Conservation (phyloP, 2,888 invertebrate genomes). For the Archips xylosteana region DNA sequence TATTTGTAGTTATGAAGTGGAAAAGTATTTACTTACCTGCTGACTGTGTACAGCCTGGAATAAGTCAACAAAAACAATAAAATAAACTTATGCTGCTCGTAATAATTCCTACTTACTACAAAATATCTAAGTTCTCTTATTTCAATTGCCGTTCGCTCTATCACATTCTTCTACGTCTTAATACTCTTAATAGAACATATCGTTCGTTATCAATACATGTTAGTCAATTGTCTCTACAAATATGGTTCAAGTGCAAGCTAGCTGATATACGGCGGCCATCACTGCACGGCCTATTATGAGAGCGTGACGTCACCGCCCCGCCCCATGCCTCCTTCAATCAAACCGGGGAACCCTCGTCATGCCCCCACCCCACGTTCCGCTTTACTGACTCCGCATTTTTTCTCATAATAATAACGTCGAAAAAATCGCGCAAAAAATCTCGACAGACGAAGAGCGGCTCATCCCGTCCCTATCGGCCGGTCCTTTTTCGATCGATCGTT, state of each 20-base stretch:
- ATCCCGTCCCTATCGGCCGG: conserved; percentile 75
- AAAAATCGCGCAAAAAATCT: conserved; percentile 85
- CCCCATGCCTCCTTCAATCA: conserved; percentile 84
- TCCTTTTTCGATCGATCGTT: conserved; percentile 65
- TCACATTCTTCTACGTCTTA: neutral
- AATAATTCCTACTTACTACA: too few relatives aligned
- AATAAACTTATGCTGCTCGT: too few relatives aligned
- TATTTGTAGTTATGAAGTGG: too few relatives aligned
- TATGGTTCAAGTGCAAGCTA: conserved; percentile 74
- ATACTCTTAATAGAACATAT: neutral
- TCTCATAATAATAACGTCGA: conserved; percentile 85
- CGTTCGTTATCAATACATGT: conserved; percentile 27
- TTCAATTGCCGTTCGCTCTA: neutral
- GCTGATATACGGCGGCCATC: conserved; percentile 84
- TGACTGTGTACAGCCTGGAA: too few relatives aligned
- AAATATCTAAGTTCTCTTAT: too few relatives aligned
- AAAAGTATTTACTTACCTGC: too few relatives aligned
- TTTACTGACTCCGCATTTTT: conserved; percentile 85
- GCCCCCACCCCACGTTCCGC: conserved; percentile 83
- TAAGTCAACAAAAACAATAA: too few relatives aligned
- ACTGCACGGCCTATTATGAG: conserved; percentile 85
- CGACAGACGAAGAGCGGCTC: conserved; percentile 76
- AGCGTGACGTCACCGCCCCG: conserved; percentile 85
- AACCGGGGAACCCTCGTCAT: conserved; percentile 84
- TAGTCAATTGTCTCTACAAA: conserved; percentile 55